phyloP scores from a whole-genome alignment of 2,888 invertebrate species.

The Gerris lacustris region DNA sequence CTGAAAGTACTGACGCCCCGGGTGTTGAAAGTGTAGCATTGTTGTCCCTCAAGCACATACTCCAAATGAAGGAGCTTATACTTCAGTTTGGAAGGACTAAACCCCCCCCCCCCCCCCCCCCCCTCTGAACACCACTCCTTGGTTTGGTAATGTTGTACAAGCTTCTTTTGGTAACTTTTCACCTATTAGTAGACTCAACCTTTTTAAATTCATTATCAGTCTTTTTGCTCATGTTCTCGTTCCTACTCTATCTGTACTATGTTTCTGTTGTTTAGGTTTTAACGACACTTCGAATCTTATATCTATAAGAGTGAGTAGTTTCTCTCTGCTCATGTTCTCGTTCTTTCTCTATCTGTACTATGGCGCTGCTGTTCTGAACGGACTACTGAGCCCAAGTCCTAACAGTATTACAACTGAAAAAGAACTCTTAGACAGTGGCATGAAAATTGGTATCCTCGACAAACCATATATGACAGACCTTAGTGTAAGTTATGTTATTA shows the following conservation, averaged over 20 bases:
- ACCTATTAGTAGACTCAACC: background rate
- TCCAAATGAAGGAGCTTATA: too few relatives aligned
- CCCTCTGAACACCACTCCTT: too few relatives aligned
- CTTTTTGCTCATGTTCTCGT: slow-evolving; percentile 22
- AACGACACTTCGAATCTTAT: slow-evolving; percentile 16
- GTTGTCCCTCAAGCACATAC: too few relatives aligned
- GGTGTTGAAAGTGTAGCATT: too few relatives aligned
- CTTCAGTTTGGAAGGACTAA: too few relatives aligned
- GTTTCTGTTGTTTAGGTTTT: slow-evolving; percentile 26
- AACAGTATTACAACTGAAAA: slow-evolving; percentile 22
- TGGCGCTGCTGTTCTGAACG: slow-evolving; percentile 28
- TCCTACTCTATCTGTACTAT: slow-evolving; percentile 27
- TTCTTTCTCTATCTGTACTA: slow-evolving; percentile 27
- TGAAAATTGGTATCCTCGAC: slow-evolving; percentile 23
- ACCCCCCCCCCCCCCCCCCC: too few relatives aligned
- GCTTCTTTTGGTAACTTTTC: too few relatives aligned
- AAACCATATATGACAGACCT: slow-evolving; percentile 21
- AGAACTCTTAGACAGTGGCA: slow-evolving; percentile 21
- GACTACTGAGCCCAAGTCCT: slow-evolving; percentile 26
- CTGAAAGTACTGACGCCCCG: too few relatives aligned
- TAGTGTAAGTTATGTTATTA: slow-evolving; percentile 6
- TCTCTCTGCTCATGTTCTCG: slow-evolving; percentile 23
- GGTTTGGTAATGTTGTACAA: too few relatives aligned
- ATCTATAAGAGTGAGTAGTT: slow-evolving; percentile 22
- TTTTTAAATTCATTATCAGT: slow-evolving; percentile 23